These are phyloP conservation scores for Tadarida brasiliensis DNA, from an alignment of 2,797 vertebrate species.

Conservation along the genomic window DNA sequence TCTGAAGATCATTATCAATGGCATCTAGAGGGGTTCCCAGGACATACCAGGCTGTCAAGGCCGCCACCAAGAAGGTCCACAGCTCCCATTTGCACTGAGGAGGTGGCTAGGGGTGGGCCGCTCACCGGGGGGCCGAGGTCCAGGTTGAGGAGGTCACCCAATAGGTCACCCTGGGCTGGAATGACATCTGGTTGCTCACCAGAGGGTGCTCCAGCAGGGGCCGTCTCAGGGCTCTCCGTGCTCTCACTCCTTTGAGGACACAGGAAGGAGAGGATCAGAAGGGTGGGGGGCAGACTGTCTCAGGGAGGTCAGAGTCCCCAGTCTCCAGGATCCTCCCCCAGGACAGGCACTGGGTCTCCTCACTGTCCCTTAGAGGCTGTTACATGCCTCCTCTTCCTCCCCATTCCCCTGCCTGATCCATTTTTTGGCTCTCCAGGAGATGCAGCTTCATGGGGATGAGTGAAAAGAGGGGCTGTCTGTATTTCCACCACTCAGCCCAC, in stretches of 20 bases:
- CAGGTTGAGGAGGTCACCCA: slow-evolving; percentile 97
- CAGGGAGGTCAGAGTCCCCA: background rate
- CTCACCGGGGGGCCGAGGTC: slow-evolving; percentile 94
- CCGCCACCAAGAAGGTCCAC: slow-evolving; percentile 97
- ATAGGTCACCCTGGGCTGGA: slow-evolving; percentile 95
- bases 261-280: background rate
- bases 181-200: slow-evolving; percentile 94
- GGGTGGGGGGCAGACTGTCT: background rate
- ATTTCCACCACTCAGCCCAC: background rate
- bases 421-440: background rate
- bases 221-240: slow-evolving; percentile 92
- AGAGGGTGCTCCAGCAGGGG: slow-evolving; percentile 85
- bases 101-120: slow-evolving; percentile 88
- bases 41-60: slow-evolving; percentile 95
- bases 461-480: background rate
- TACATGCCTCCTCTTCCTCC: background rate
- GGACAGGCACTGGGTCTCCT: background rate
- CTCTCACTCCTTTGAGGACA: slow-evolving; percentile 90
- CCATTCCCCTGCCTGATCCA: background rate
- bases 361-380: background rate
- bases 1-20: background rate
- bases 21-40: background rate
- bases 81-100: slow-evolving; percentile 93
- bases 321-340: background rate
- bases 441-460: background rate